Base-by-base conservation (phyloP, 2,888 invertebrate genomes). In the Plebejus anna region DNA sequence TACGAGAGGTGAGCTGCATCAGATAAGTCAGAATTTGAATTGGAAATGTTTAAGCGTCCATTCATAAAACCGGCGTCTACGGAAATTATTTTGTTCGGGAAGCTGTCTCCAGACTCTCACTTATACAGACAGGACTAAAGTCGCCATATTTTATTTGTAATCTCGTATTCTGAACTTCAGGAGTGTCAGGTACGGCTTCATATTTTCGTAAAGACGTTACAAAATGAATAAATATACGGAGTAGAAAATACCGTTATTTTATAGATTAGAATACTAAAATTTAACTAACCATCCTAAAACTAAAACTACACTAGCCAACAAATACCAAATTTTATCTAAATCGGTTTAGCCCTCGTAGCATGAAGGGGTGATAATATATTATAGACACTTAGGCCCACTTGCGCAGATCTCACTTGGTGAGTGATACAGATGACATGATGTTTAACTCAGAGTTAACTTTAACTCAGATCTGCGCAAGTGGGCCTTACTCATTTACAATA, bases 81-180 rank as follows among this genome's bases (percentile, higher is more conserved):
- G 79, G 79, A 79, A 79, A 79, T 79, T 75, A 79, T 79, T 79
- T 76, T 76, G 78, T 79, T 77, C 79, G 59, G 57, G 73, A 71
- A 70, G 59, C 78, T 77, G 59, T 76, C 76, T 76, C 71, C 76
- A 22, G 76, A 22, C 59, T 38, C 71, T 28, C 47, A 22, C 13
- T 51, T 73, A 55, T 73, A 32, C 73, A 28, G 51, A 32, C 73
- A 42, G 71, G 71, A 55, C 32, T 47, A 42, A 32, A 66, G 47
- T 32, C 66, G 66, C 47, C 32, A 47, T 66, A 66, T 75, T 66
- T 66, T 66, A 36, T 66, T 66, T 66, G 32, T 66, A 32, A 32
- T 66, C 32, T 66, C 32, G 13, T 32, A 66, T 66, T 66, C 66
- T 66, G 13, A 16, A 55, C 16, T 16, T 55, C 55, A 55, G 55